Conservation (phyloP, 2,113 vertebrate species). For the Entomyzon cyanotis region DNA sequence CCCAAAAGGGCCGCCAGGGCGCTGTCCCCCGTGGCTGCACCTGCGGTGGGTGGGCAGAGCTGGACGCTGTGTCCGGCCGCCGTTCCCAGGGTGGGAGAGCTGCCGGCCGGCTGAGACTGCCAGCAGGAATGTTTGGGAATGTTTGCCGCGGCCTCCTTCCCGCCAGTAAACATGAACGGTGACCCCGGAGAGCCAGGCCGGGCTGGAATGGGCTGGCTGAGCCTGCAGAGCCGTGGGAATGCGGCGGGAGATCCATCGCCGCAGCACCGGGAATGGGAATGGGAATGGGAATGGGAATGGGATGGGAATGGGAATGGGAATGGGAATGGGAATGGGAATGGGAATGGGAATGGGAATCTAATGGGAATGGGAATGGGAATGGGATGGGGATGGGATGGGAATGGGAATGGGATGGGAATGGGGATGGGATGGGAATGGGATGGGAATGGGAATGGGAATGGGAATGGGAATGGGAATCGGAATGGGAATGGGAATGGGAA, state of each 20-base stretch:
- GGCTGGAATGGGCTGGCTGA: background rate
- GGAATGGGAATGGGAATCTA: background rate
- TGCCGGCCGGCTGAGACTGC: background rate
- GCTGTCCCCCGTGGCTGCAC: background rate
- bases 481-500: too few relatives aligned
- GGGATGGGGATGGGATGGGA: rapidly evolving
- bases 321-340: background rate
- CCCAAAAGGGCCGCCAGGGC: rapidly evolving
- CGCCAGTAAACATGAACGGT: conserved; percentile 41
- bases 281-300: background rate
- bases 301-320: too few relatives aligned
- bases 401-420: background rate
- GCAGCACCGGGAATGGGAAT: background rate
- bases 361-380: background rate
- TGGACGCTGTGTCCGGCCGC: rapidly evolving
- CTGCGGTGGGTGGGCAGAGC: background rate
- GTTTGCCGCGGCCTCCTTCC: background rate
- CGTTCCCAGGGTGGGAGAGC: conserved; percentile 37
- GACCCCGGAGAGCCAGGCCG: conserved; percentile 1
- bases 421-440: too few relatives aligned
- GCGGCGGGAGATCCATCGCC: background rate
- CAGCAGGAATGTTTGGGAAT: conserved; percentile 11
- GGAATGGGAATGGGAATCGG: too few relatives aligned
- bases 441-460: too few relatives aligned
- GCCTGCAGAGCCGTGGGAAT: conserved; percentile 43